These are phyloP conservation scores for Phocoena phocoena DNA, from an alignment of 2,113 vertebrate genomes.

Conservation along the genomic window DNA sequence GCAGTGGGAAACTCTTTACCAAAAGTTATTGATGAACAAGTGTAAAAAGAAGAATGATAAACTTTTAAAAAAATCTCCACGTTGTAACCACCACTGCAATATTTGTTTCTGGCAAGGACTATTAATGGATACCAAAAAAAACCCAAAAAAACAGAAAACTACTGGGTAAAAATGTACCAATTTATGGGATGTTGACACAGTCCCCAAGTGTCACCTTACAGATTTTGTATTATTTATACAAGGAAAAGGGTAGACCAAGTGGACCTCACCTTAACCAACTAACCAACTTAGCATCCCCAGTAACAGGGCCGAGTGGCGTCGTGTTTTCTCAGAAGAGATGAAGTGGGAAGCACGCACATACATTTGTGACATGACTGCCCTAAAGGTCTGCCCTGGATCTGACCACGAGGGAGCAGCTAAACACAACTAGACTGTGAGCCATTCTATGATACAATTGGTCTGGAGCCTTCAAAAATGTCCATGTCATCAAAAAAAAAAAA, in stretches of 20 bases:
- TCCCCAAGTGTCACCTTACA: rapidly evolving
- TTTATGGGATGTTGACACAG: background rate
- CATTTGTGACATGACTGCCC: background rate
- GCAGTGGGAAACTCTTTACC: background rate
- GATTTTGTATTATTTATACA: background rate
- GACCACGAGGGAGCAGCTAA: rapidly evolving
- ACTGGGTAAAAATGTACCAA: rapidly evolving
- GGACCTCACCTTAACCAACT: background rate
- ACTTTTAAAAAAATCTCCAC: background rate
- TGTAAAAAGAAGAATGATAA: background rate
- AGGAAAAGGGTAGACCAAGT: background rate
- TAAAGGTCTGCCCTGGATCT: background rate
- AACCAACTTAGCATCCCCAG: background rate
- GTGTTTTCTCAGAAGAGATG: background rate
- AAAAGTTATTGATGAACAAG: background rate
- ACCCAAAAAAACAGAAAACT: too few species aligned
- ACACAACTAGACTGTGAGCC: background rate
- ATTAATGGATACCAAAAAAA: background rate
- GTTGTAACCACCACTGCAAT: background rate
- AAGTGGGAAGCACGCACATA: rapidly evolving
- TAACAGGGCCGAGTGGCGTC: background rate
- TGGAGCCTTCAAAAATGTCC: background rate
- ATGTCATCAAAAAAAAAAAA: background rate
- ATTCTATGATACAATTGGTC: background rate
- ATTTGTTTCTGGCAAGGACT: background rate